These are phyloP conservation scores for Doryteuthis pealeii DNA, from an alignment of 1,140 invertebrate species.

Conservation along the genomic window DNA sequence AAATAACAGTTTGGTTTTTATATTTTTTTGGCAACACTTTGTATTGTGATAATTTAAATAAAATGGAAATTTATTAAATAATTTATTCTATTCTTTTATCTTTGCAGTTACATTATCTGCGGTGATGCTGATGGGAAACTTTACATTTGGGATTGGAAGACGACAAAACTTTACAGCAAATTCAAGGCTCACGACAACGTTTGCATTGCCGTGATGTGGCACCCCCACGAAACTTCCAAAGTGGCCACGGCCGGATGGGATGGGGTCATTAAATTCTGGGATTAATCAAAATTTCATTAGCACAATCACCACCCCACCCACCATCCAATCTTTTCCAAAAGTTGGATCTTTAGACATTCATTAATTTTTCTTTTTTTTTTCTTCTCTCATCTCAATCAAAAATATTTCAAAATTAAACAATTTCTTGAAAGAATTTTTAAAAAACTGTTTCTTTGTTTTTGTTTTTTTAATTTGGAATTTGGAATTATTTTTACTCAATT, in stretches of 20 bases:
- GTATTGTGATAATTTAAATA: no score
- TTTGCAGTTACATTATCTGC: conserved; percentile 88
- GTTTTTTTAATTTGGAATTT: no score
- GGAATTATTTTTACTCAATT: no score
- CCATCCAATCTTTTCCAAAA: neutral
- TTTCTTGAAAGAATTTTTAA: no score
- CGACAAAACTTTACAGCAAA: conserved; percentile 94
- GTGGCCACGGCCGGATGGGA: conserved; percentile 97
- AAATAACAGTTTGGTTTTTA: no score
- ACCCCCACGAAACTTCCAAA: conserved; percentile 97
- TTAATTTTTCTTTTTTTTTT: neutral
- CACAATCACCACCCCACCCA: neutral
- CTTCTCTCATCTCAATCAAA: neutral
- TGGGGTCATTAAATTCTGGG: conserved; percentile 98
- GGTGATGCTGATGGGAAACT: conserved; percentile 99
- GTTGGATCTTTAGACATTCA: neutral
- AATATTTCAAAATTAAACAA: no score
- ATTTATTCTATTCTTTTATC: conserved; percentile 27
- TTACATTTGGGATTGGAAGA: conserved; percentile 99
- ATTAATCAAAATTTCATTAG: conserved; percentile 64
- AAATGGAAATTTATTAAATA: no score
- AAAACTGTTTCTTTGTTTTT: no score
- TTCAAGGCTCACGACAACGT: conserved; percentile 99
- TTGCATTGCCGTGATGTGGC: conserved; percentile 93
- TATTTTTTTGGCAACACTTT: no score